Evolutionary conservation across 2,888 invertebrate species (phyloP).

Genomic region (Xestia sexstrigata): DNA sequence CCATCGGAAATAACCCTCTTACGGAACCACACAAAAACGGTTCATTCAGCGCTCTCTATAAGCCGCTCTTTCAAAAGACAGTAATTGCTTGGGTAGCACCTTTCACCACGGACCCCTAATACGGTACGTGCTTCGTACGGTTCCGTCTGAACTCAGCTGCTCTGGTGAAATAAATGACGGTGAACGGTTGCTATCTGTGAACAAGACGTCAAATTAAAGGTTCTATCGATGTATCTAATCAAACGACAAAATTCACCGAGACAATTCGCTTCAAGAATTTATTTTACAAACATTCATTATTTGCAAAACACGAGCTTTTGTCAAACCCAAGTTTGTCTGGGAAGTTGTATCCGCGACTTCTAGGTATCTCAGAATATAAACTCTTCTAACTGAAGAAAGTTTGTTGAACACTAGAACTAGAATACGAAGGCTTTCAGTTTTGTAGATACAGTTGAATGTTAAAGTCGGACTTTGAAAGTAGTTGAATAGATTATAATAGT

Average conservation of each 20-base stretch:
- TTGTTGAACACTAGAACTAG: slow-evolving; percentile 15
- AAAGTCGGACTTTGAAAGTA: neutral
- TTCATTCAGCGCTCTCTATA: slow-evolving; percentile 25
- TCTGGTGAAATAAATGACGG: slow-evolving; percentile 25
- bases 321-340: neutral
- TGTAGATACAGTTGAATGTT: slow-evolving; percentile 17
- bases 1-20: neutral
- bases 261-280: neutral
- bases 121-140: slow-evolving; percentile 44
- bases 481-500: neutral
- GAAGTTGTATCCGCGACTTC: slow-evolving; percentile 11
- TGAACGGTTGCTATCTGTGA: slow-evolving; percentile 15
- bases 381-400: slow-evolving; percentile 23
- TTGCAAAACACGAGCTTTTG: neutral
- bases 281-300: neutral
- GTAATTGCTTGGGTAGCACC: slow-evolving; percentile 40
- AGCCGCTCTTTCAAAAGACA: slow-evolving; percentile 45
- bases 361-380: slow-evolving; percentile 9
- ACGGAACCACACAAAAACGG: slow-evolving; percentile 12
- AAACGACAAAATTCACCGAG: neutral
- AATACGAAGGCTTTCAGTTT: slow-evolving; percentile 16
- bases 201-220: neutral
- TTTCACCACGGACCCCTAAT: slow-evolving; percentile 33
- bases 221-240: neutral
- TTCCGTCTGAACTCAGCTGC: slow-evolving; percentile 7